Percentiles rank a stretch among this genome's conserved stretches.
phyloP scores from a whole-genome alignment of 2,113 vertebrate genomes.

The Lamprotornis superbus region DNA sequence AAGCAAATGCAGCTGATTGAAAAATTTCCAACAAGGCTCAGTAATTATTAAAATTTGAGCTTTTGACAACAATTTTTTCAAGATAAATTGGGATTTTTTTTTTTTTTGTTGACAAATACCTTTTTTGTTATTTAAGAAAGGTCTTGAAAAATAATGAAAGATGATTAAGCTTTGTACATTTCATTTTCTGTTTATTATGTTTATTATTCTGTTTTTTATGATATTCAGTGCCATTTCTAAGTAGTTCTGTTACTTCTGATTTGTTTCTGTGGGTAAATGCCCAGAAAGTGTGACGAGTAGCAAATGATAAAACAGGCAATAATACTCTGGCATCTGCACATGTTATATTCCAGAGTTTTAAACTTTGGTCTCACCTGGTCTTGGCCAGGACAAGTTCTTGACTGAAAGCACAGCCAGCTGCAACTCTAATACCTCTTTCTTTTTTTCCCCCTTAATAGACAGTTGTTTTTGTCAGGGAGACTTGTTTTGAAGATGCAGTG shows the following conservation, averaged over 20 bases:
- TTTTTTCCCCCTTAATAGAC: fast-evolving
- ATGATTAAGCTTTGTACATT: not conserved
- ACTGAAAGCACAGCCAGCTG: not conserved
- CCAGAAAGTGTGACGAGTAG: not conserved
- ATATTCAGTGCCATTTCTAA: not conserved
- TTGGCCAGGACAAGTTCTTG: not conserved
- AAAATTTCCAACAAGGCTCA: not conserved
- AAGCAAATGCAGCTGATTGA: not conserved
- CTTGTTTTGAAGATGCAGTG: not conserved
- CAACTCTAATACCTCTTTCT: not conserved
- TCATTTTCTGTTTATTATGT: not conserved
- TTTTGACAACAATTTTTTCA: not conserved
- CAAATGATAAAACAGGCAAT: not conserved
- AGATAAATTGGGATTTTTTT: not conserved
- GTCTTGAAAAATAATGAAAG: not conserved
- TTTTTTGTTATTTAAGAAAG: not conserved
- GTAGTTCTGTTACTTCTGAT: not conserved
- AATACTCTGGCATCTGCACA: not conserved
- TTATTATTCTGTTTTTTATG: not conserved
- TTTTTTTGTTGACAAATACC: not conserved
- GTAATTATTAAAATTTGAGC: not conserved
- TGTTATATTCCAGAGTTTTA: not conserved
- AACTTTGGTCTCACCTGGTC: not conserved
- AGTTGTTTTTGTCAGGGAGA: not conserved
- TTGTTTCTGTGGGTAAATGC: not conserved